Conservation (phyloP, 2,797 vertebrate genomes). For the Characodon lateralis region DNA sequence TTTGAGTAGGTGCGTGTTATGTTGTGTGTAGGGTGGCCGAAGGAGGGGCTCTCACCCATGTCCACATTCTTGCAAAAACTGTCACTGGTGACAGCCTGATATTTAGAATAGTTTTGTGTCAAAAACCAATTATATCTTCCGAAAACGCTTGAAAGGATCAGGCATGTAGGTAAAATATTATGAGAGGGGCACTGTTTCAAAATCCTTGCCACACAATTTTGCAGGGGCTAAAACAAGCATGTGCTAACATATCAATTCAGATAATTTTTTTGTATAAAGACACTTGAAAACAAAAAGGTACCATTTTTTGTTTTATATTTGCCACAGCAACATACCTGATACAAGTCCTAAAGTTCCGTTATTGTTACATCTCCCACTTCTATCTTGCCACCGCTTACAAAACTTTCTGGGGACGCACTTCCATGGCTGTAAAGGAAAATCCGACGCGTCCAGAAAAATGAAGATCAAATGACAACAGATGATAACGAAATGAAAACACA, state of each 20-base stretch:
- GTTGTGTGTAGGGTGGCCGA: no score
- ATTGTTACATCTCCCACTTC: not conserved
- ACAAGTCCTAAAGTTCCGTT: not conserved
- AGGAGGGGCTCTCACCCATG: no score
- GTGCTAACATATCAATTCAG: not conserved
- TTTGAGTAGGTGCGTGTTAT: no score
- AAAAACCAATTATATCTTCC: no score
- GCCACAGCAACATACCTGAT: not conserved
- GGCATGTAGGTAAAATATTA: not conserved
- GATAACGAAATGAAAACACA: not conserved
- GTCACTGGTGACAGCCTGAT: no score
- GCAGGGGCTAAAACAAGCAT: not conserved
- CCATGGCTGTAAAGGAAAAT: not conserved
- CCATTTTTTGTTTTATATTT: not conserved
- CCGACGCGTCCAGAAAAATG: constrained; percentile 19
- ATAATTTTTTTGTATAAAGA: not conserved
- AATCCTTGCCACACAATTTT: not conserved
- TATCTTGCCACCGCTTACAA: not conserved
- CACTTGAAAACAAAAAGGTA: not conserved
- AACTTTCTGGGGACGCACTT: not conserved
- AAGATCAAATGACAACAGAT: constrained; percentile 26
- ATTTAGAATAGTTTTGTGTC: no score
- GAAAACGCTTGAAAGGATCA: no score
- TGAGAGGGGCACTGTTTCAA: not conserved
- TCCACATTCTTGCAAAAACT: no score